Evolutionary conservation across 1,140 invertebrate species (phyloP).

Genomic region (Heliconius hewitsoni): DNA sequence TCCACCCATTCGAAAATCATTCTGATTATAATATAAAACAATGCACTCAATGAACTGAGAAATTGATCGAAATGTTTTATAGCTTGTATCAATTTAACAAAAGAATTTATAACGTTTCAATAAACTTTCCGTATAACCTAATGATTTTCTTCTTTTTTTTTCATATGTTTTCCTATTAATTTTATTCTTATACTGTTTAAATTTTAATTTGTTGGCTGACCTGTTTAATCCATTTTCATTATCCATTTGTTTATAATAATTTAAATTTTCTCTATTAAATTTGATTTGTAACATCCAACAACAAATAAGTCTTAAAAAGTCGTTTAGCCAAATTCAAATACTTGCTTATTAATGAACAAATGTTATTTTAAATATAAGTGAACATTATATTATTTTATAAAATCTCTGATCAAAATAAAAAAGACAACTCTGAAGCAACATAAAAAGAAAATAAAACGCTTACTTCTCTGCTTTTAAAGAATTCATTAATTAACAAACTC

Average conservation of each 20-base stretch:
- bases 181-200: background rate
- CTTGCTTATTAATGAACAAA: background rate
- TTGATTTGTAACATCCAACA: too few species aligned
- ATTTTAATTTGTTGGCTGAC: too few species aligned
- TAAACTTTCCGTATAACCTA: conserved; percentile 14
- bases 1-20: background rate
- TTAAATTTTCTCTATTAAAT: too few species aligned
- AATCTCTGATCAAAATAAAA: background rate
- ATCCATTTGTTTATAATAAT: too few species aligned
- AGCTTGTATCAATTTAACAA: conserved; percentile 23
- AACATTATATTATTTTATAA: background rate
- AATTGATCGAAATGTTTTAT: conserved; percentile 29
- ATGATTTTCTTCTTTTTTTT: background rate
- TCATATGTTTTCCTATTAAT: background rate
- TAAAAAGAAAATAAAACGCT: too few species aligned
- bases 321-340: background rate
- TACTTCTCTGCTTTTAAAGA: background rate
- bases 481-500: conserved; percentile 8
- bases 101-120: conserved; percentile 24
- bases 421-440: background rate
- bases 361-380: background rate
- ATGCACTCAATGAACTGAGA: conserved; percentile 26
- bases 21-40: conserved; percentile 24
- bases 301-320: too few species aligned
- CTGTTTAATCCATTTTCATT: too few species aligned